A percentile compares a stretch with the other conserved stretches of the same genome.
Conservation (phyloP, 2,888 invertebrate species). For the Himalopsyche kuldschensis region DNA sequence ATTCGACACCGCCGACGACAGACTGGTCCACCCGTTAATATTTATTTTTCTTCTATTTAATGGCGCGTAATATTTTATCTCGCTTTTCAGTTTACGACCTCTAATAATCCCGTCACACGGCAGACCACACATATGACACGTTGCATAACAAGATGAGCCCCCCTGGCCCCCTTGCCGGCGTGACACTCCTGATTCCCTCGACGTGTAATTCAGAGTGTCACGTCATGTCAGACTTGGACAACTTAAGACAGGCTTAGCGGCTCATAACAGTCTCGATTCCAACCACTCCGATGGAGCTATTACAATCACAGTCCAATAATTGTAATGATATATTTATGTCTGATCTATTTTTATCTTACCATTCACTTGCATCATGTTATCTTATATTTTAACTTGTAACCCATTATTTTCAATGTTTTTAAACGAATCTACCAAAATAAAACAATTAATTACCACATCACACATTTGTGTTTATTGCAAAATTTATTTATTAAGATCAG, state of each 20-base stretch:
- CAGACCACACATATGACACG: constrained; percentile 19
- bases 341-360: not conserved
- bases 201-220: constrained; percentile 28
- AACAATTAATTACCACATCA: no score
- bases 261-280: not conserved
- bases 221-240: constrained; percentile 27
- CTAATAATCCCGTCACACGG: not conserved
- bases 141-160: not conserved
- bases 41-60: not conserved
- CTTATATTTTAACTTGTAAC: no score
- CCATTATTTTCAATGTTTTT: no score
- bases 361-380: not conserved
- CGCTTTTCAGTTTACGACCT: not conserved
- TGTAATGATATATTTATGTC: not conserved
- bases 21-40: not conserved
- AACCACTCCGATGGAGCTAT: not conserved
- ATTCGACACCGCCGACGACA: not conserved
- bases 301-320: not conserved
- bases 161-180: no score
- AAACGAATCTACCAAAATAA: no score
- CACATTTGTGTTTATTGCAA: no score
- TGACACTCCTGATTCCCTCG: constrained; percentile 20
- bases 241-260: constrained; percentile 13
- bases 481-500: no score
- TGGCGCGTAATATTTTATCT: not conserved